phyloP scores from a whole-genome alignment of 2,797 vertebrate species.

The Anabas testudineus region DNA sequence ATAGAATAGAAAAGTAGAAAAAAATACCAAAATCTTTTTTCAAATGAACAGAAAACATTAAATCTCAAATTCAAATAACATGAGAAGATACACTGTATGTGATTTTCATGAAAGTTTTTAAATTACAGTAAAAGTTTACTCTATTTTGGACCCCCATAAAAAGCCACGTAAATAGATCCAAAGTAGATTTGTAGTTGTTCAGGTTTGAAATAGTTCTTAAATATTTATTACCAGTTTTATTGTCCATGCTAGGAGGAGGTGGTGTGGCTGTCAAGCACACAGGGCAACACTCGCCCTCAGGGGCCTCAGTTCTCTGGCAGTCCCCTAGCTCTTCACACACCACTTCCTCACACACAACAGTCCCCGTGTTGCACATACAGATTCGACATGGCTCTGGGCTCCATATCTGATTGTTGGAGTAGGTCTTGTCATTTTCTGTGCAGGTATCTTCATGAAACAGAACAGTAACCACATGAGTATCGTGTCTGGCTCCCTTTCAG shows the following conservation, averaged over 20 bases:
- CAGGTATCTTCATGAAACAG: constrained; percentile 55
- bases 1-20: too few species aligned
- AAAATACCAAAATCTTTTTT: too few species aligned
- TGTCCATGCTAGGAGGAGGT: constrained; percentile 27
- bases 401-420: constrained; percentile 57
- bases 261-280: constrained; percentile 46
- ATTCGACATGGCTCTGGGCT: constrained; percentile 49
- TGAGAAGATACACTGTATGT: too few species aligned
- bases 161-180: constrained; percentile 1
- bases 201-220: constrained; percentile 23
- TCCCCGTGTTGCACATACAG: constrained; percentile 53
- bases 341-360: constrained; percentile 56
- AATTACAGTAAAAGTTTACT: too few species aligned
- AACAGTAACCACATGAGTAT: constrained; percentile 40
- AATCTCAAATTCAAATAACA: too few species aligned
- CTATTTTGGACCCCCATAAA: background rate
- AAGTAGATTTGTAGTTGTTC: background rate
- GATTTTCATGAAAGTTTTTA: too few species aligned
- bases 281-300: constrained; percentile 56
- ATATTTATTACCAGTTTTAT: constrained; percentile 50
- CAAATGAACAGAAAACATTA: too few species aligned
- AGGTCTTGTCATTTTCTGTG: constrained; percentile 40
- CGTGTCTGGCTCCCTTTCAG: constrained; percentile 14
- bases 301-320: constrained; percentile 31
- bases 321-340: constrained; percentile 55